Evolutionary conservation across 2,888 invertebrate species (phyloP), one percentile per base, ranked within the genome.

Genomic region (Tetanocera ferruginea): DNA sequence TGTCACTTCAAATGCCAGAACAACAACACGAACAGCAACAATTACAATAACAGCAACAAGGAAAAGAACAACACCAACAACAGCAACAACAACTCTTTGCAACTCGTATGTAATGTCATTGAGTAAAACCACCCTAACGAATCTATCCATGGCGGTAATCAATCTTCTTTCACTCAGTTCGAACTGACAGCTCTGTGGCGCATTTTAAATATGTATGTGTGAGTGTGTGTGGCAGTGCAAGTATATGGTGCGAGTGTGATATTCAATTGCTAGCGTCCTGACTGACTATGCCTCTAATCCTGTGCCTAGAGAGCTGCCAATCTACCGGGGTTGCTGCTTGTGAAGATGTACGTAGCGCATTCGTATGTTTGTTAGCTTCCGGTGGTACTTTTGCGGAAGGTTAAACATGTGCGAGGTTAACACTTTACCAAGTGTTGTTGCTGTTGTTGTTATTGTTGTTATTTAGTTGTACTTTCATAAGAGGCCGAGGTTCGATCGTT

Each of bases 111-210:
- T 81, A 83, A 84, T 85, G 84, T 86, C 83, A 87, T 86, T 82
- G 83, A 83, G 69, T 28, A 76, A 79, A 82, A 62, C 79, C 73
- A 81, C 76, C 80, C 83, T 57, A 78, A 76, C 73, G 76, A 86
- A 88, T 87, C 88, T 86, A 88, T 88, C 86, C 87, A 90, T 90
- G 90, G 90, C 89, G 89, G 90, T 89, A 90, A 90, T 90, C 90
- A 90, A 90, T 90, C 90, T 90, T 90, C 89, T 87, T 89, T 87
- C 86, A 86, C 87, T 86, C 88, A 85, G 86, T 87, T 85, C 85
- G 82, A 87, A 87, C 85, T 90, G 90, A 90, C 90, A 90, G 90
- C 87, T 88, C 83, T 87, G 89, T 88, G 87, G 88, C 80, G 83
- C 43, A 37, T 34, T 28, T 43, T 55, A 11, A 2, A 60, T 5